Evolutionary conservation across 1,140 invertebrate genomes (phyloP), one percentile per base, ranked within the genome.

Genomic region (Helicoverpa zea): DNA sequence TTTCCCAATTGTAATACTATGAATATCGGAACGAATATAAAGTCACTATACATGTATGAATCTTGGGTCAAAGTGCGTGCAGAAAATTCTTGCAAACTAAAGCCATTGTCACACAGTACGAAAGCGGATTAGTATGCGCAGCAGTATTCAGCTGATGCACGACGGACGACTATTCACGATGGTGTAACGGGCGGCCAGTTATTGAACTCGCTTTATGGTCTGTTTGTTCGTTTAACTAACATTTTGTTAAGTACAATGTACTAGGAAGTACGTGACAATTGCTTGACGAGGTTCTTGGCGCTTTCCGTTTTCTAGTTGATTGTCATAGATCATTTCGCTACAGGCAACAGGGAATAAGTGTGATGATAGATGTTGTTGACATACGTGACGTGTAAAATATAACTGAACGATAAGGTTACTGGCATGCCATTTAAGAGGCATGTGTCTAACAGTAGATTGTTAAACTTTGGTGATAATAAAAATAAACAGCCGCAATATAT

Each of bases 111-210:
- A 52, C 68, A 52, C 68, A 54, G 66, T 70, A 51, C 47, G 56
- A 63, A 35, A 29, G 5, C 30, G 35, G 43, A 83, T 86, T 84
- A 86, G 81, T 84, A 84, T 84, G 79, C 84, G 59, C 58, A 59
- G 64, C 81, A 77, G 79, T 64, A 61, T 58, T 76, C 70, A 56
- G 51, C 64, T 74, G 77, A 83, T 82, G 80, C 78, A 72, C 79
- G 70, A 61, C 52, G 13, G 47, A 13, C 58, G 70, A 16, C 43
- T 63, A 54, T 58, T 79, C 81, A 78, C 58, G 63, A 73, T 29
- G 73, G 68, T 77, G 63, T 75, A 68, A 80, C 68, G 68, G 79
- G 59, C 79, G 76, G 72, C 35, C 81, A 66, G 74, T 82, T 82
- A 82, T 82, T 82, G 74, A 75, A 82, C 79, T 76, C 72, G 16